Conservation (phyloP, 2,797 vertebrate genomes). For the Hapalemur alaotrensis region DNA sequence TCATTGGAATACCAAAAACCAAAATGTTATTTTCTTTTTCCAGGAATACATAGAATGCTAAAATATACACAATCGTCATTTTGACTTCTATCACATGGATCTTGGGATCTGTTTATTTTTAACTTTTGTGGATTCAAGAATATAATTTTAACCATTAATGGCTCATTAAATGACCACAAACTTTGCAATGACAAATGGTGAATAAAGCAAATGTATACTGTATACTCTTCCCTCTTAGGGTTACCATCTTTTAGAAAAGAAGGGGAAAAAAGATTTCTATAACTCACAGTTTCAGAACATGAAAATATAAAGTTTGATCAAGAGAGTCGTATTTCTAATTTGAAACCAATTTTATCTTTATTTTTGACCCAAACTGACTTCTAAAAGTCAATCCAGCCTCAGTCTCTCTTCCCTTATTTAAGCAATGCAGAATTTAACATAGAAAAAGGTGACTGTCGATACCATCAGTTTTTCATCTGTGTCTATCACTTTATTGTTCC, state of each 20-base stretch:
- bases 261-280: background rate
- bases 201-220: background rate
- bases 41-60: background rate
- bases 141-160: conserved; percentile 19
- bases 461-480: background rate
- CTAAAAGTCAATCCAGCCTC: background rate
- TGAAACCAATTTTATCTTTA: background rate
- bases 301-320: background rate
- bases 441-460: background rate
- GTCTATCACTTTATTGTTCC: background rate
- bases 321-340: conserved; percentile 7
- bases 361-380: conserved; percentile 7
- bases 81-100: background rate
- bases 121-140: conserved; percentile 4
- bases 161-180: background rate
- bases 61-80: background rate
- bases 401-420: background rate
- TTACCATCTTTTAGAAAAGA: conserved; percentile 25
- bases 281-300: background rate
- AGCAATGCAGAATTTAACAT: background rate
- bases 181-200: background rate
- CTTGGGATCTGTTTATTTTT: background rate
- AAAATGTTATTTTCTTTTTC: background rate
- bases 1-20: background rate
- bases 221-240: background rate